Conservation (phyloP, 2,113 vertebrate species). For the Oenanthe oenanthe region DNA sequence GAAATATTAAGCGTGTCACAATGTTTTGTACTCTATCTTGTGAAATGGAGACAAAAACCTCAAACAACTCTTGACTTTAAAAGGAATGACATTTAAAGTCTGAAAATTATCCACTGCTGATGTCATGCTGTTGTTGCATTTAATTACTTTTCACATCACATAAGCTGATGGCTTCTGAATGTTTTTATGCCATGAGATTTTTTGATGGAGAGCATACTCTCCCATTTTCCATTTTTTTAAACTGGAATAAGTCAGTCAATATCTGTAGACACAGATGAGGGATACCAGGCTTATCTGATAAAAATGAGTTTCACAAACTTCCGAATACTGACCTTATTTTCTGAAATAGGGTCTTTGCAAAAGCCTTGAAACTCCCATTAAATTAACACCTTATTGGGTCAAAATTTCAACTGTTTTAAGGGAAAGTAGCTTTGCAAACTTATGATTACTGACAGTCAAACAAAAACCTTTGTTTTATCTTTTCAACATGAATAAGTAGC, state of each 20-base stretch:
- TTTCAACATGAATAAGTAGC: neutral
- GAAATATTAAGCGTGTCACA: conserved; percentile 84
- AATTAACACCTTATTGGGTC: neutral
- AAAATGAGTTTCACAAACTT: neutral
- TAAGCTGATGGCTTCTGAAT: conserved; percentile 52
- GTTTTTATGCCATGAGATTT: conserved; percentile 20
- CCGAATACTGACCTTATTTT: neutral
- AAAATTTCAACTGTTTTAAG: neutral
- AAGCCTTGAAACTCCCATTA: neutral
- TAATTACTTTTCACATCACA: conserved; percentile 73
- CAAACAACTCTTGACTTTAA: conserved; percentile 68
- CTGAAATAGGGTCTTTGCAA: neutral
- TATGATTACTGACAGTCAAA: neutral
- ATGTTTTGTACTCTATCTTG: conserved; percentile 80
- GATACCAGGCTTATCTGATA: neutral
- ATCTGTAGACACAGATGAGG: neutral
- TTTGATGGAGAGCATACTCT: conserved; percentile 31
- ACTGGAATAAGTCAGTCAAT: neutral
- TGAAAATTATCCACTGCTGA: conserved; percentile 73
- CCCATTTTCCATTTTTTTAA: neutral
- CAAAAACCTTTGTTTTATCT: neutral
- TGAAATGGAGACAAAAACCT: conserved; percentile 76
- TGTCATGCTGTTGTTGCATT: conserved; percentile 71
- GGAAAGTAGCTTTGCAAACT: neutral
- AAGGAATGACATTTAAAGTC: conserved; percentile 71